Conservation (phyloP, 2,888 invertebrate genomes). For the Heteromyza rotundicornis region DNA sequence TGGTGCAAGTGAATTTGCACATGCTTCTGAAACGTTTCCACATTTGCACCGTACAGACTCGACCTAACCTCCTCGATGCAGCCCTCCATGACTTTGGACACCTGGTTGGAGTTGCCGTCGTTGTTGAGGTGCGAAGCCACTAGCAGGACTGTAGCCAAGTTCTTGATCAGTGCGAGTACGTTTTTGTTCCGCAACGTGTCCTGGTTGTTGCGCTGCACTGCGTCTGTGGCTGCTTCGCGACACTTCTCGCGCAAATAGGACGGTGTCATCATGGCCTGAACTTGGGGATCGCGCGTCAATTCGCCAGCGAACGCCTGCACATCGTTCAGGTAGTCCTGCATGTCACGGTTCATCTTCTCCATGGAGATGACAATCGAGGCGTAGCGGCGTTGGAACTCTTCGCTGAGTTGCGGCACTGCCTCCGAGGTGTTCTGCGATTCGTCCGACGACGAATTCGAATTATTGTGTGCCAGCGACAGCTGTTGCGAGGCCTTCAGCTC, state of each 20-base stretch:
- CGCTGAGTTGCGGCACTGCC: slow-evolving; percentile 62
- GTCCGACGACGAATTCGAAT: slow-evolving; percentile 41
- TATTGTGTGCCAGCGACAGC: slow-evolving; percentile 28
- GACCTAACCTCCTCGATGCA: slow-evolving; percentile 87
- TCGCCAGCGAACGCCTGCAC: slow-evolving; percentile 85
- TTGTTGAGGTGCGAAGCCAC: slow-evolving; percentile 63
- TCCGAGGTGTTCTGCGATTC: slow-evolving; percentile 32
- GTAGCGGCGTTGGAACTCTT: slow-evolving; percentile 91
- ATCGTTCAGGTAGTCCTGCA: slow-evolving; percentile 83
- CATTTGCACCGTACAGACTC: slow-evolving; percentile 76
- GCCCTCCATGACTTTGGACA: slow-evolving; percentile 90
- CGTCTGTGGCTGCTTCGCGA: slow-evolving; percentile 80
- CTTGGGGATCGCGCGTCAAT: slow-evolving; percentile 85
- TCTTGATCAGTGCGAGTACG: slow-evolving; percentile 81
- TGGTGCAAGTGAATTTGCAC: slow-evolving; percentile 85
- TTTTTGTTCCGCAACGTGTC: slow-evolving; percentile 68
- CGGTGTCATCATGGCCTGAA: slow-evolving; percentile 86
- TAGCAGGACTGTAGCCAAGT: slow-evolving; percentile 84
- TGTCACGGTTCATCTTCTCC: slow-evolving; percentile 87
- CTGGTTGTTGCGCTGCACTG: slow-evolving; percentile 77
- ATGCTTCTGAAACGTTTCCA: slow-evolving; percentile 81
- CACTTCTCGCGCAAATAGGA: slow-evolving; percentile 87
- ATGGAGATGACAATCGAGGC: slow-evolving; percentile 86
- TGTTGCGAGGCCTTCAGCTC: slow-evolving; percentile 71
- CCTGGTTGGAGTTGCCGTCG: slow-evolving; percentile 74